These are phyloP conservation scores for Drosophila kambysellisi DNA, from an alignment of 2,888 invertebrate genomes.

Conservation along the genomic window DNA sequence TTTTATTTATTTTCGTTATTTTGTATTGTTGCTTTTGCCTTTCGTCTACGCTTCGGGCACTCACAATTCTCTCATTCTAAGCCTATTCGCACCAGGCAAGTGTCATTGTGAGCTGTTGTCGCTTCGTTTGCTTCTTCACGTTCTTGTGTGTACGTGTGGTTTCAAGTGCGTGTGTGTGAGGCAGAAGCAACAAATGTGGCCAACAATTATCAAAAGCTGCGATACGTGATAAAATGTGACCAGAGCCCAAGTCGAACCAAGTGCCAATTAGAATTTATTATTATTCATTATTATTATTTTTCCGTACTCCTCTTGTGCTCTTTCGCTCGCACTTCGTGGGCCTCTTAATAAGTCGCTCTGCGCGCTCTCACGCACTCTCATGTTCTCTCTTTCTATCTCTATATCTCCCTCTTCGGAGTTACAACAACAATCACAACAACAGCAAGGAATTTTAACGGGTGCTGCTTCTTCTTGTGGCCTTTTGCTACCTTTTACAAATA, in stretches of 20 bases:
- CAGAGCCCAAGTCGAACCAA: conserved; percentile 32
- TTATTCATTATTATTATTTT: conserved; percentile 70
- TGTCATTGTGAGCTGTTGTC: conserved; percentile 51
- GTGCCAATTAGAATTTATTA: conserved; percentile 77
- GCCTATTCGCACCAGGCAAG: conserved; percentile 67
- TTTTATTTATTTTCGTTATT: not conserved
- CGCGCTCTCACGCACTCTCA: conserved; percentile 30
- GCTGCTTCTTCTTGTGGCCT: conserved; percentile 22
- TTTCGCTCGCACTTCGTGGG: conserved; percentile 24
- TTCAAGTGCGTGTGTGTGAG: conserved; percentile 11
- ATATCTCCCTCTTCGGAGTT: conserved; percentile 37
- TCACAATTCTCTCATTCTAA: conserved; percentile 69
- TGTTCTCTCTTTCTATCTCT: conserved; percentile 29
- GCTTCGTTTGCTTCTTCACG: conserved; percentile 28
- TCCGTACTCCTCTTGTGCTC: conserved; percentile 47
- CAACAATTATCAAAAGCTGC: conserved; percentile 48
- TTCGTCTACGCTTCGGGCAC: conserved; percentile 46
- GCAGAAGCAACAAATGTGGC: conserved; percentile 75
- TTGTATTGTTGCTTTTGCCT: conserved; percentile 39
- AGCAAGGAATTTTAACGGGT: conserved; percentile 39
- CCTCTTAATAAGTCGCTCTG: conserved; percentile 23
- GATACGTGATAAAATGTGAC: conserved; percentile 74
- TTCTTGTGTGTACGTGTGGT: conserved; percentile 1
- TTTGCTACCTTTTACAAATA: conserved; percentile 35
- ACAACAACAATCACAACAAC: conserved; percentile 23